Evolutionary conservation across 2,113 vertebrate species (phyloP).

Genomic region (Thalassarche chlororhynchos): DNA sequence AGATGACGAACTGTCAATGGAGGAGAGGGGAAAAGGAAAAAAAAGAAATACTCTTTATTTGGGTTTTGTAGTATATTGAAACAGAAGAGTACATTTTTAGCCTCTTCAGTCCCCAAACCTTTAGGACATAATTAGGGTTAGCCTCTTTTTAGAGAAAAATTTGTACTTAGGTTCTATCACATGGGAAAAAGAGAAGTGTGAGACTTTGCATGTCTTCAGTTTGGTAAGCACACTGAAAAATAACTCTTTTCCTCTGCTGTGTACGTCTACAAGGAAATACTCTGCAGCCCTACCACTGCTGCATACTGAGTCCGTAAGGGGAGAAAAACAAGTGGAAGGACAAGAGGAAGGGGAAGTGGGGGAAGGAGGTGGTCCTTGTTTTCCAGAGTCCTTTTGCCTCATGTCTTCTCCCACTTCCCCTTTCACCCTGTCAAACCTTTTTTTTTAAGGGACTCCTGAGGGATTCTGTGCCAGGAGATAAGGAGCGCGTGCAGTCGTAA

Average conservation of each 20-base stretch:
- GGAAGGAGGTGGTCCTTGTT: not conserved
- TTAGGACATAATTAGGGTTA: not conserved
- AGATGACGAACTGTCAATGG: not conserved
- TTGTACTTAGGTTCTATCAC: not conserved
- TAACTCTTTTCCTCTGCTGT: not conserved
- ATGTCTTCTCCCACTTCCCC: not conserved
- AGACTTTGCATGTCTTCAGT: not conserved
- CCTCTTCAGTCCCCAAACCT: not conserved
- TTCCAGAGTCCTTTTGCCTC: not conserved
- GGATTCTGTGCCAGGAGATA: not conserved
- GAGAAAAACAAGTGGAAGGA: not conserved
- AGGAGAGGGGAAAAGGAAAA: not conserved
- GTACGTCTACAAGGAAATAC: not conserved
- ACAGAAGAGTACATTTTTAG: not conserved
- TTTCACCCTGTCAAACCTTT: not conserved
- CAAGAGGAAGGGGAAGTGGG: not conserved
- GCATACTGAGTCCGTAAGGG: not conserved
- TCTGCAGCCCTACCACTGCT: not conserved
- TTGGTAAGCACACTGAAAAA: not conserved
- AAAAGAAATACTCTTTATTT: not conserved
- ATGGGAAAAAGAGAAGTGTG: not conserved
- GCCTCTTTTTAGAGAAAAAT: not conserved
- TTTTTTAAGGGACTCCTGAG: not conserved
- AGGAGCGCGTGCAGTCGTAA: accelerated
- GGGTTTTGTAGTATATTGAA: not conserved